phyloP scores from a whole-genome alignment of 1,140 invertebrate species.

The Drosophila rhopaloa region DNA sequence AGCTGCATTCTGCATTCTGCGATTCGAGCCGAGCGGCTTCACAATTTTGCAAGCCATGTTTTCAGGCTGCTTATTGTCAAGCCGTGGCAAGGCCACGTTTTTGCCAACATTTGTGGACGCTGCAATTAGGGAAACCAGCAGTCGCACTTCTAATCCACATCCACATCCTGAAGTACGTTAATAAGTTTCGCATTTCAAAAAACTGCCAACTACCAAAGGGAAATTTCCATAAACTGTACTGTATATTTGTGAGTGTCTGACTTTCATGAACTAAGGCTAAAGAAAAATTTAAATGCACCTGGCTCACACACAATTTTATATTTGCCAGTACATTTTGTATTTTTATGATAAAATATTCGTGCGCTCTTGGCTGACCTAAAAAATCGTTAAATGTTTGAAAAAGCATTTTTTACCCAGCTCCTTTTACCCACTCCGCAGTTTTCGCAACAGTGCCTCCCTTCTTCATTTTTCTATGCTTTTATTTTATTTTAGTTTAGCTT shows the following conservation, averaged over 20 bases:
- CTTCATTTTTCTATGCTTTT: conserved; percentile 20
- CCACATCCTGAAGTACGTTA: conserved; percentile 75
- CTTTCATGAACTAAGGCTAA: conserved; percentile 56
- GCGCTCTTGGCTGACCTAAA: conserved; percentile 71
- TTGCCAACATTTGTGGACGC: conserved; percentile 24
- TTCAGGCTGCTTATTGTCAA: conserved; percentile 67
- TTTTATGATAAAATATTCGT: conserved; percentile 81
- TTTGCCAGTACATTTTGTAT: conserved; percentile 59
- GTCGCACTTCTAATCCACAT: conserved; percentile 65
- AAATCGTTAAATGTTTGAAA: conserved; percentile 57
- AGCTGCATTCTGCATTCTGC: conserved; percentile 2
- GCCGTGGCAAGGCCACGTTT: conserved; percentile 53
- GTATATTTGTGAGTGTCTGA: conserved; percentile 31
- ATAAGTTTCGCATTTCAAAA: conserved; percentile 71
- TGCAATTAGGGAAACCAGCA: conserved; percentile 54
- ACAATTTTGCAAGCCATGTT: conserved; percentile 62
- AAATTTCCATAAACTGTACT: conserved; percentile 60
- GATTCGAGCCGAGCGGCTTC: conserved; percentile 46
- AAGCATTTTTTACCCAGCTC: conserved; percentile 28
- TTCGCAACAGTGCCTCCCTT: conserved; percentile 3
- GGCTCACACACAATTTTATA: conserved; percentile 19
- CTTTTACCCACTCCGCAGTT: conserved; percentile 20
- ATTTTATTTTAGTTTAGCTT: conserved; percentile 32
- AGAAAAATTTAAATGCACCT: conserved; percentile 16
- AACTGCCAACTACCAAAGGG: conserved; percentile 40